Conservation (phyloP, 2,888 invertebrate genomes). For the Apoda limacodes region DNA sequence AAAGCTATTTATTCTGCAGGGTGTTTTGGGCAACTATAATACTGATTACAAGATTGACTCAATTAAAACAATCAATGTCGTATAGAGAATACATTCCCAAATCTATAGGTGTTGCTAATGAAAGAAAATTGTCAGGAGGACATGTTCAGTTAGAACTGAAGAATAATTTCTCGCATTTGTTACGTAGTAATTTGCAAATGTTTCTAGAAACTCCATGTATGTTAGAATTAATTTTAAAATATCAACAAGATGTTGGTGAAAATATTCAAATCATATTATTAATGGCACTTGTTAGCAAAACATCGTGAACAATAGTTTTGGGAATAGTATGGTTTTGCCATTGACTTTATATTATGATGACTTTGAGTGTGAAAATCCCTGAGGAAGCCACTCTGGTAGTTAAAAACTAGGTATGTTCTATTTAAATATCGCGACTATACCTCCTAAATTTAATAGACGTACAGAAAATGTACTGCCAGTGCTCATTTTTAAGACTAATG, state of each 20-base stretch:
- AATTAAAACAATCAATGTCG: not conserved
- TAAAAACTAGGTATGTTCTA: constrained; percentile 25
- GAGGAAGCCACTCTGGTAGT: constrained; percentile 22
- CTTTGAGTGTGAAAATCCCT: constrained; percentile 24
- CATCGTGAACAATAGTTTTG: not conserved
- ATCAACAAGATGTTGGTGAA: not conserved
- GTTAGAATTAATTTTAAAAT: not conserved
- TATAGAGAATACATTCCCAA: no score
- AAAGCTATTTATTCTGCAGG: not conserved
- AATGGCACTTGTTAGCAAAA: not conserved
- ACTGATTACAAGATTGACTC: not conserved
- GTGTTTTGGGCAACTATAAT: not conserved
- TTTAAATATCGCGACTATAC: constrained; percentile 19
- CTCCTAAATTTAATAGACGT: constrained; percentile 16
- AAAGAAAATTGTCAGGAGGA: no score
- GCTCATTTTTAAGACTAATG: constrained; percentile 15
- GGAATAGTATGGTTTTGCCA: constrained; percentile 5
- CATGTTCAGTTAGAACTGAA: no score
- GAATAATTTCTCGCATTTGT: no score
- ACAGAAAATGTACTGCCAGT: constrained; percentile 19
- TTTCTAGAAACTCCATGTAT: not conserved
- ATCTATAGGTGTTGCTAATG: no score
- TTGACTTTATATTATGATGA: constrained; percentile 23
- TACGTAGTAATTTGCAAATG: not conserved
- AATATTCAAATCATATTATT: not conserved